Base-by-base conservation (phyloP, 1,140 invertebrate species). In the Propsilocerus akamusi region DNA sequence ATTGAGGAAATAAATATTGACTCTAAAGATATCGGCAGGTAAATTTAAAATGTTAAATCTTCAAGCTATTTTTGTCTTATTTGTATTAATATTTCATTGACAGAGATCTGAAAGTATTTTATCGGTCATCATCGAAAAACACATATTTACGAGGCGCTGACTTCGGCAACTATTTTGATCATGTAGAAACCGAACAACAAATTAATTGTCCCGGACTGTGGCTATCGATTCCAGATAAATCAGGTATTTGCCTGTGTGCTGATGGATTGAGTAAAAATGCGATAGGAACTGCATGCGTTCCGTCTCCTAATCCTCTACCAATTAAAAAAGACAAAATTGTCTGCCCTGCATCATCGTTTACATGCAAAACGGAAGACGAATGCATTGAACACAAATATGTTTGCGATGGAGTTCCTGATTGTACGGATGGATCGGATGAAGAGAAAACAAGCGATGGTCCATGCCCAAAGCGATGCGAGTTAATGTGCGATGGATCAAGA, bases 361-460 rank as follows among this genome's bases (percentile, higher is more conserved):
- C 56, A 12, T 65, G 63, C 26, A 49, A 53, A 11, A 48, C 32
- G n/a, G 51, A 55, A 5, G 34, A 53, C 0, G 54, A 67, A 17
- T 79, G 77, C 56, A 69, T 78, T 46, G 69, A 75, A 14, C 53
- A 59, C 26, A 60, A 66, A 53, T 70, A 72, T 55, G 57, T 74
- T 5, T 95, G 90, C 58, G 89, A 94, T 64, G 87, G 86, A 1
- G 67, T 77, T 32, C 69, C 74, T 49, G 90, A 95, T 60, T 96
- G 90, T 57, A 75, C 72, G 25, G 86, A 94, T 63, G 79, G 80
- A 30, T 81, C 77, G 8, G 92, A 96, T 62, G 88, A 94, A 59
- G 63, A 72, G 57, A 69, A 75, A 5, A 64, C 67, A 17, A 56
- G 60, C 2, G 51, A 54, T 8, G 74, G 72, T 20, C 60, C 58